Evolutionary conservation across 2,888 invertebrate genomes (phyloP), one percentile per base, ranked within the genome.

Genomic region (Acleris literana): DNA sequence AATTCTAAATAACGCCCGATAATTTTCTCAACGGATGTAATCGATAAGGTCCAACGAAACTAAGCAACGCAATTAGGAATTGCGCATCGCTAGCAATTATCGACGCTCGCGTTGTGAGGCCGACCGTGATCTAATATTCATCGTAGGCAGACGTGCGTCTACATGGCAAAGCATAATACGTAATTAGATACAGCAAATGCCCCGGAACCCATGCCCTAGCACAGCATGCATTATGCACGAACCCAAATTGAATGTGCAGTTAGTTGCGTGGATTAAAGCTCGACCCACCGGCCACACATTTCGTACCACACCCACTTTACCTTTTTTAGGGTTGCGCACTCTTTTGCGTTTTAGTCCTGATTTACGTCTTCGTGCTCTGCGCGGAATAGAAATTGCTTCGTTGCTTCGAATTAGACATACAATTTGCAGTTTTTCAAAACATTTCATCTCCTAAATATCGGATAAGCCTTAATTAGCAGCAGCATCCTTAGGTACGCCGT

Each of bases 141-240:
- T 89, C 86, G 86, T 81, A 81, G 84, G 81, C 84, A 85, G 87
- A 82, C 87, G 80, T 79, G 84, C 80, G 86, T 85, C 86, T 89
- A 86, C 87, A 87, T 85, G 82, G 87, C 84, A 85, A 86, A 86
- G 89, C 88, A 86, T 90, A 88, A 91, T 90, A 86, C 88, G 88
- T 90, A 89, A 92, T 91, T 90, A 92, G 89, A 91, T 90, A 86
- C 89, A 84, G 70, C 70, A 64, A 71, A 71, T 70, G 71, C 70
- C 64, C 64, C 60, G 63, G 71, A 68, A 57, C 71, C 64, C 63
- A 64, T 54, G 62, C 68, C 64, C 64, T 55, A 64, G 64, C 55
- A 20, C 68, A 58, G 48, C 68, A 72, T 72, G 72, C 72, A 72
- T 72, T 71, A 72, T 72, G 70, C 72, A 72, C 59, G 70, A 68